Evolutionary conservation across 2,113 vertebrate species (phyloP), one percentile per base, ranked within the genome.

Genomic region (Pyrgilauda ruficollis): DNA sequence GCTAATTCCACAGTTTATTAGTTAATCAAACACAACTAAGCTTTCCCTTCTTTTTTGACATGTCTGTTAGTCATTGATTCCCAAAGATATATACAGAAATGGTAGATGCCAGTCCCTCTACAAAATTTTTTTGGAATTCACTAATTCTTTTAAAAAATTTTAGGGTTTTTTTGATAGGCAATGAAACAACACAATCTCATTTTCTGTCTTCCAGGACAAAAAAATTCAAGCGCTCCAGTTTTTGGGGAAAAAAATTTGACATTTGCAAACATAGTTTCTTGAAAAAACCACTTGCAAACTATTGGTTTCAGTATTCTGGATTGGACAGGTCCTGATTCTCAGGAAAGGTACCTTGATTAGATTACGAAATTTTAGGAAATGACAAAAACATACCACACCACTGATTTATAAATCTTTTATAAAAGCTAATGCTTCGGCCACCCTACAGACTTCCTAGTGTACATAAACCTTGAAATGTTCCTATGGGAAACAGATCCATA

Each of bases 391-490:
- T 46, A 27, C 2, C 1, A 3, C 20, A 68, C 7, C 23, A 56
- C 3, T 64, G 33, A 47, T 55, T 30, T 82, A 63, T 27, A 59
- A 59, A 61, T 56, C 3, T 59, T 82, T 79, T 35, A 47, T 53
- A 39, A 88, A 90, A 73, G 6, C 9, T 70, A 41, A 16, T 41
- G 10, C 10, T 87, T 80, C 0, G 0, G 4, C 8, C 13, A 24
- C 4, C 23, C n/a, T 28, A 27, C 16, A 76, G 37, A 19, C 24
- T 62, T 86, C 10, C 15, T 27, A 56, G 27, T 3, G 13, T 5
- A 13, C 27, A 17, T 84, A 56, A 84, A 11, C 19, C 14, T 35
- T 87, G 66, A 90, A 63, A 59, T 50, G 9, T 7, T 68, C 31
- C 49, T 77, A 16, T 2, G 33, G 19, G 28, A 55, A 75, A 39